Percentiles rank a stretch among this genome's conserved stretches.
Conservation (phyloP, 2,888 invertebrate species). For the Pterobdella sp. region DNA sequence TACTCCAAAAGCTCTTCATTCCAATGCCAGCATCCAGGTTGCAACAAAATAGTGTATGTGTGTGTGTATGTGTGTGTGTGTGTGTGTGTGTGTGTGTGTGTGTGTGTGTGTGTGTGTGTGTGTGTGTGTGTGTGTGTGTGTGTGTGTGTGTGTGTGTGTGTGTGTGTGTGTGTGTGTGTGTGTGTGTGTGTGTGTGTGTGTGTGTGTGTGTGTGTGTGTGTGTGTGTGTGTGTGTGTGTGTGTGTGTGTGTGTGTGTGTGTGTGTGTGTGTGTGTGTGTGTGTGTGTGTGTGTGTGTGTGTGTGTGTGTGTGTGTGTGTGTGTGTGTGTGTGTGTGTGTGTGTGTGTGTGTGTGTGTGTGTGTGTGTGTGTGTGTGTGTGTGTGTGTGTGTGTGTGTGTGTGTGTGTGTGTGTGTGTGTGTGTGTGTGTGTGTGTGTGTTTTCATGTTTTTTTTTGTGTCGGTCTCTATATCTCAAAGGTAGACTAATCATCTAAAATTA, state of each 20-base stretch:
- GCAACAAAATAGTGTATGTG: background rate
- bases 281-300: conserved; percentile 16
- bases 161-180: conserved; percentile 22
- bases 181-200: conserved; percentile 26
- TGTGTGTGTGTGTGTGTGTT: conserved; percentile 2
- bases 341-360: conserved; percentile 20
- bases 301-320: conserved; percentile 18
- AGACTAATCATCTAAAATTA: too few relatives aligned
- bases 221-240: conserved; percentile 25
- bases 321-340: conserved; percentile 20
- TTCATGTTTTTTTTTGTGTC: background rate
- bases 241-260: conserved; percentile 20
- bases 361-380: conserved; percentile 9
- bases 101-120: conserved; percentile 23
- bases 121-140: conserved; percentile 22
- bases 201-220: conserved; percentile 25
- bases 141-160: conserved; percentile 23
- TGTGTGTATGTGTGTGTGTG: conserved; percentile 15
- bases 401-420: background rate
- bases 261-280: conserved; percentile 20
- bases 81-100: conserved; percentile 23
- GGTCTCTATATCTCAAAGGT: too few relatives aligned
- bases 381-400: conserved; percentile 7
- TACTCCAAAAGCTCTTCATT: too few relatives aligned
- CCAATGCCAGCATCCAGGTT: too few relatives aligned